Conservation (phyloP, 2,888 invertebrate genomes). For the Ypsolopha sequella region DNA sequence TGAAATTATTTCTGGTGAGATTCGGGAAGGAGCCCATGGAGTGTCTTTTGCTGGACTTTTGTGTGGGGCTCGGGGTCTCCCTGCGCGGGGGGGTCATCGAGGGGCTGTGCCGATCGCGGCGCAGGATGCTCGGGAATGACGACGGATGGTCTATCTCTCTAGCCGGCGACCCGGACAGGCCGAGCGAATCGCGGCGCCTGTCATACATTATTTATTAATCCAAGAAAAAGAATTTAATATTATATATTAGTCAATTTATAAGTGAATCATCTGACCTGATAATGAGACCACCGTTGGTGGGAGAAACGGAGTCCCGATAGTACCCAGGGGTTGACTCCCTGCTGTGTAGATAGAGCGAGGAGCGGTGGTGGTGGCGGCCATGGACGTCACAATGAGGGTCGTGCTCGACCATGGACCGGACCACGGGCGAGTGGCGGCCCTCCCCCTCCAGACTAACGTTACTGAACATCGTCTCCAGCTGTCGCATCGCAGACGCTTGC, state of each 20-base stretch:
- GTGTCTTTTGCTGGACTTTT: conserved; percentile 45
- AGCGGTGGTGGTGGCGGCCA: conserved; percentile 56
- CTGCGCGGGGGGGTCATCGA: conserved; percentile 58
- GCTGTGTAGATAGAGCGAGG: conserved; percentile 52
- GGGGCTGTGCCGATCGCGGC: conserved; percentile 70
- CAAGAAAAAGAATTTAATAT: no score
- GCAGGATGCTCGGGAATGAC: conserved; percentile 75
- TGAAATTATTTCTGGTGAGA: conserved; percentile 35
- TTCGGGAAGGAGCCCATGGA: conserved; percentile 61
- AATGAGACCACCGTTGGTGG: conserved; percentile 54
- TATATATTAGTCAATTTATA: no score
- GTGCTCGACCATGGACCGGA: conserved; percentile 68
- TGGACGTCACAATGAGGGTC: conserved; percentile 80
- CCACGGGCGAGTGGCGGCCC: conserved; percentile 51
- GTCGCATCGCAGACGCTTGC: conserved; percentile 76
- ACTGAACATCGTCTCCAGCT: conserved; percentile 79
- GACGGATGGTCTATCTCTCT: conserved; percentile 78
- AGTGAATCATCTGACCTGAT: conserved; percentile 33
- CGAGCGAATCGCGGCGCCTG: conserved; percentile 73
- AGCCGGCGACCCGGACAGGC: conserved; percentile 67
- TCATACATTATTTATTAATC: conserved; percentile 7
- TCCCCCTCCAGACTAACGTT: conserved; percentile 72
- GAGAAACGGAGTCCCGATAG: conserved; percentile 65
- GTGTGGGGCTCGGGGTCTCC: conserved; percentile 60
- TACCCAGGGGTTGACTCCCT: conserved; percentile 69